phyloP scores from a whole-genome alignment of 2,113 vertebrate species.

The Protobothrops mucrosquamatus region DNA sequence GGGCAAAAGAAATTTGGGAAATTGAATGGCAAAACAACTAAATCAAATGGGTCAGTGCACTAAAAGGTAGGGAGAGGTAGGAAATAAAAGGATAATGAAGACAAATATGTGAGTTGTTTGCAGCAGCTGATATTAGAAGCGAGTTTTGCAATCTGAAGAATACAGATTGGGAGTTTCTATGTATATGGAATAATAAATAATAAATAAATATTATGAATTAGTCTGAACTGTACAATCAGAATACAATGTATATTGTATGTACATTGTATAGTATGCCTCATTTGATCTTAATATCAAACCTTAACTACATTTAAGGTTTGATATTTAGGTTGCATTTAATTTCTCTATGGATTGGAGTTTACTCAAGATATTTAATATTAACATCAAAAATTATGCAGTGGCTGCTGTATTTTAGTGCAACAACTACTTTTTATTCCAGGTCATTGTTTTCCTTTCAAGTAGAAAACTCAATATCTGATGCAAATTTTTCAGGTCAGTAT shows the following conservation, averaged over 20 bases:
- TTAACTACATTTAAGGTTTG: background rate
- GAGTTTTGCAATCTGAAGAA: background rate
- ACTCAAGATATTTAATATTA: background rate
- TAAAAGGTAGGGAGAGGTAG: background rate
- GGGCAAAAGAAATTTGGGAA: background rate
- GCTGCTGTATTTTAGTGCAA: slow-evolving; percentile 37
- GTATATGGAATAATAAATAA: background rate
- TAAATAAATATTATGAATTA: background rate
- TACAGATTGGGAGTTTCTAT: background rate
- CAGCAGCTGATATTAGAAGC: background rate
- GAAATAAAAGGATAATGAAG: background rate
- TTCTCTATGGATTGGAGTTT: background rate
- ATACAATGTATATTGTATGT: background rate
- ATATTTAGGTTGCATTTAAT: background rate
- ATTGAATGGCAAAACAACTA: background rate
- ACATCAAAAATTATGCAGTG: background rate
- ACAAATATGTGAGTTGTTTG: background rate
- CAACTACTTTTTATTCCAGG: slow-evolving; percentile 25
- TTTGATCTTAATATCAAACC: background rate
- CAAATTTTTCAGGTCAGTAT: accelerated
- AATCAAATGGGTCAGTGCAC: background rate
- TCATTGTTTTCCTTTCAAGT: slow-evolving; percentile 24
- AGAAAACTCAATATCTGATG: slow-evolving; percentile 15
- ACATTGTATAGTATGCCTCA: background rate
- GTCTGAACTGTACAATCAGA: background rate